phyloP scores from a whole-genome alignment of 2,888 invertebrate genomes.

The Cacoxenus indagator region DNA sequence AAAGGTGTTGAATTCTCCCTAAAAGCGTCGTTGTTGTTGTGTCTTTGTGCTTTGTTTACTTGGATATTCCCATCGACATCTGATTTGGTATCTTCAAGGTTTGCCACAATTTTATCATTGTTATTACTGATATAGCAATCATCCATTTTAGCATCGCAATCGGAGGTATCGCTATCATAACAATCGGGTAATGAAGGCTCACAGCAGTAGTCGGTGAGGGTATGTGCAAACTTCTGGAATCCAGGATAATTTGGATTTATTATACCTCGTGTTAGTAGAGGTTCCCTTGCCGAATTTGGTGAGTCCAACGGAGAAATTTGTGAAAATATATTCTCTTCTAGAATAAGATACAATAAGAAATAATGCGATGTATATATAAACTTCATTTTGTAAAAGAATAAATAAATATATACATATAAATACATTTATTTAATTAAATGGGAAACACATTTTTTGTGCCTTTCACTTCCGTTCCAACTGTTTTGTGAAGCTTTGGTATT shows the following conservation, averaged over 20 bases:
- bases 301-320: neutral
- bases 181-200: conserved; percentile 65
- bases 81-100: conserved; percentile 11
- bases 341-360: neutral
- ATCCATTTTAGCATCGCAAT: conserved; percentile 65
- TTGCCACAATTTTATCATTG: conserved; percentile 29
- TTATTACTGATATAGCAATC: conserved; percentile 38
- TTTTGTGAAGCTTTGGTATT: no score
- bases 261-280: conserved; percentile 73
- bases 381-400: no score
- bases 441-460: no score
- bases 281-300: neutral
- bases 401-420: no score
- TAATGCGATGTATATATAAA: neutral
- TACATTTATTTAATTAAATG: no score
- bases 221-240: conserved; percentile 85
- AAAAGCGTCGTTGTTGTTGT: conserved; percentile 3
- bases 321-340: neutral
- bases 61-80: no score
- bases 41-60: conserved; percentile 16
- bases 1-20: conserved; percentile 13
- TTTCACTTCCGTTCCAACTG: no score
- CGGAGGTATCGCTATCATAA: conserved; percentile 66
- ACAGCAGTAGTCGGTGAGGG: conserved; percentile 72
- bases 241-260: conserved; percentile 89